Evolutionary conservation across 2,797 vertebrate genomes (phyloP).

Genomic region (Eutrigla gurnardus): DNA sequence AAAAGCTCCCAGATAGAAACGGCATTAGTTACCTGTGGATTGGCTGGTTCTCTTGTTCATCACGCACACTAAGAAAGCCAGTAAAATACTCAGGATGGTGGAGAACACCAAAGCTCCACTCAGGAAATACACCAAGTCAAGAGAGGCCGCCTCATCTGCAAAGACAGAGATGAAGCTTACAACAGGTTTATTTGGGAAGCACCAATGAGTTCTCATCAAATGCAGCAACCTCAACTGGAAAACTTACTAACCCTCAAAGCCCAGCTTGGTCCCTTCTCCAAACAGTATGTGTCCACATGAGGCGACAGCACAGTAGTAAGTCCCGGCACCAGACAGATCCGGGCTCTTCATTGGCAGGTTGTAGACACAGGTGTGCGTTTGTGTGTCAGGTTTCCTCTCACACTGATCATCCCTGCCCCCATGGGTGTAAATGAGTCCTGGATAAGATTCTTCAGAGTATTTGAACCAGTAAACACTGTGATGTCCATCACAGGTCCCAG

Average conservation of each 20-base stretch:
- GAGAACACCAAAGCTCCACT: slow-evolving; percentile 29
- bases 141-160: not conserved
- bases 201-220: not conserved
- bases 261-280: slow-evolving; percentile 37
- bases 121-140: slow-evolving; percentile 26
- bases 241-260: not conserved
- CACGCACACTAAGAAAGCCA: slow-evolving; percentile 11
- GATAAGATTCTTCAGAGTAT: slow-evolving; percentile 35
- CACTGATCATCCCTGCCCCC: slow-evolving; percentile 40
- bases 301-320: slow-evolving; percentile 68
- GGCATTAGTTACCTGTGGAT: slow-evolving; percentile 11
- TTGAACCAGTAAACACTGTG: slow-evolving; percentile 68
- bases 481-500: slow-evolving; percentile 49
- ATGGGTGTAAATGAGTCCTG: slow-evolving; percentile 56
- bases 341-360: slow-evolving; percentile 10
- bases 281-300: slow-evolving; percentile 65
- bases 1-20: not conserved
- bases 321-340: slow-evolving; percentile 36
- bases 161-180: not conserved
- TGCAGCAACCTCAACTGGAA: not conserved
- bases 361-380: slow-evolving; percentile 35
- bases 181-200: not conserved
- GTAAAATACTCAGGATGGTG: slow-evolving; percentile 16
- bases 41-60: not conserved
- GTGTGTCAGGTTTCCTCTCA: slow-evolving; percentile 22